Conservation (phyloP, 1,140 invertebrate genomes). For the Leptinotarsa defecta region DNA sequence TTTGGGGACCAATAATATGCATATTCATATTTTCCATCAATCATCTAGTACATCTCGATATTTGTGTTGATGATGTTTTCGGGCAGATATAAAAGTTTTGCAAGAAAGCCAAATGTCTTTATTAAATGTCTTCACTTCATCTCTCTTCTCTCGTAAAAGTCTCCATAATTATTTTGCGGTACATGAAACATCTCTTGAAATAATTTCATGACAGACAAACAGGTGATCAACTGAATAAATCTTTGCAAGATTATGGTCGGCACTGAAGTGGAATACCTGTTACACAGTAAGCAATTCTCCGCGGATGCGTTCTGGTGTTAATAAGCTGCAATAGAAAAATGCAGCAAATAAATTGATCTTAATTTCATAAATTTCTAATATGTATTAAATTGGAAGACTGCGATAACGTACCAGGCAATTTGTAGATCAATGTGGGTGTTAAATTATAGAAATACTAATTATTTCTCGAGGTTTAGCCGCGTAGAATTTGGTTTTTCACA, state of each 20-base stretch:
- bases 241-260: background rate
- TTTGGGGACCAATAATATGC: too few species aligned
- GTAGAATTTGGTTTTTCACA: too few species aligned
- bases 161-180: constrained; percentile 19
- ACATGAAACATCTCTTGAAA: constrained; percentile 10
- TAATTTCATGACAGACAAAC: background rate
- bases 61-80: constrained; percentile 25
- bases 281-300: background rate
- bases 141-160: background rate
- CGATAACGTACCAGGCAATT: too few species aligned
- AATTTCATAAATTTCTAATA: too few species aligned
- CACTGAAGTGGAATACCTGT: background rate
- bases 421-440: too few species aligned
- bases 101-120: constrained; percentile 14
- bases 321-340: too few species aligned
- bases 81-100: constrained; percentile 23
- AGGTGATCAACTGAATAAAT: constrained; percentile 5
- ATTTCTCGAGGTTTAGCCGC: too few species aligned
- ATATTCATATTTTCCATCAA: background rate
- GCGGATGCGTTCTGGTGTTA: background rate
- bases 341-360: too few species aligned
- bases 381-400: too few species aligned
- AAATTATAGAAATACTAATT: too few species aligned
- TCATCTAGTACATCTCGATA: constrained; percentile 17
- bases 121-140: background rate